phyloP scores from a whole-genome alignment of 2,797 vertebrate species.

The Gambelia wislizenii region DNA sequence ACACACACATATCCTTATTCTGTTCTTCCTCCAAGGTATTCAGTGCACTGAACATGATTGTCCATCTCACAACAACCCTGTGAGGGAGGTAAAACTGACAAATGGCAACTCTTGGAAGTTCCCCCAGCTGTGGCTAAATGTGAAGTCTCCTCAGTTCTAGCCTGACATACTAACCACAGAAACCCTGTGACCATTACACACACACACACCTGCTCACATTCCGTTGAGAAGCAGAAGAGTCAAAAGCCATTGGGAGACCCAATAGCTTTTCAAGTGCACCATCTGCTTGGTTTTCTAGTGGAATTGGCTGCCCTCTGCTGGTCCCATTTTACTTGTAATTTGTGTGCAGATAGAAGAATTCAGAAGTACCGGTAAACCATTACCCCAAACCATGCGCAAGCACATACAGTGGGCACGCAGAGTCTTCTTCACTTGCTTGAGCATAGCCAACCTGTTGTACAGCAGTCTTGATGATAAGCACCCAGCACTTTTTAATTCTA shows the following conservation, averaged over 20 bases:
- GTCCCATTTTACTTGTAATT: neutral
- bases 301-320: constrained; percentile 23
- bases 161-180: too few relatives aligned
- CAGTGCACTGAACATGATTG: neutral
- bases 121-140: neutral
- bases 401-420: too few relatives aligned
- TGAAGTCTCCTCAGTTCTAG: too few relatives aligned
- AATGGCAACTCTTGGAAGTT: neutral
- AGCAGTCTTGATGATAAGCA: neutral
- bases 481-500: neutral
- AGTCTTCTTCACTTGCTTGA: neutral
- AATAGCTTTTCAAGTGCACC: neutral
- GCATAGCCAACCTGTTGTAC: neutral
- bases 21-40: neutral
- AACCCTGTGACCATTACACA: too few relatives aligned
- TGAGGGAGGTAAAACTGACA: neutral
- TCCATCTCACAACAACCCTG: neutral
- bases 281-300: neutral
- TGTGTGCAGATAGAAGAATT: rapidly evolving
- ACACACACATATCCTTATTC: neutral
- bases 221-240: neutral
- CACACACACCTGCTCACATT: neutral
- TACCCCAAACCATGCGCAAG: rapidly evolving
- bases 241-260: too few relatives aligned
- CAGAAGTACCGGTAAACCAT: neutral